Conservation (phyloP, 35 echinoderm and acorn worm species). For the Ptychodera flava region DNA sequence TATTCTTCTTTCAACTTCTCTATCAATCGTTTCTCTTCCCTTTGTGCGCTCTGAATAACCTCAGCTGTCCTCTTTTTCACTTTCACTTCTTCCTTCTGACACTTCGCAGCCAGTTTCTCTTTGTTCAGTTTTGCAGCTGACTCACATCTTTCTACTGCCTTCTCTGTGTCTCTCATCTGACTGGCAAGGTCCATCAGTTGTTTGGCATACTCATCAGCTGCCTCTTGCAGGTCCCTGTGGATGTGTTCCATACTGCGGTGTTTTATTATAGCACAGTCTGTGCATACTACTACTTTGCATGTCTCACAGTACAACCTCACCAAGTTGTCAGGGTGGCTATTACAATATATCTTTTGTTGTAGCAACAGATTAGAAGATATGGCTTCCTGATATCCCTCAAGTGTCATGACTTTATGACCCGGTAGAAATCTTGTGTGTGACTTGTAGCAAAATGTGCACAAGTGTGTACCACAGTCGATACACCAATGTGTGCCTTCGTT, state of each 20-base stretch:
- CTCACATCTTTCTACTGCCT: slow-evolving; percentile 39
- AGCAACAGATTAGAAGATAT: neutral
- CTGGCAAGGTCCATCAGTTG: slow-evolving; percentile 42
- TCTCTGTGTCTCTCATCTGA: slow-evolving; percentile 39
- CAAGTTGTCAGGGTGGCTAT: slow-evolving; percentile 49
- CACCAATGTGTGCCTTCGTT: slow-evolving; percentile 75
- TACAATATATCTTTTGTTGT: slow-evolving; percentile 22
- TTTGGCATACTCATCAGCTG: slow-evolving; percentile 34
- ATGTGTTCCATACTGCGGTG: slow-evolving; percentile 43
- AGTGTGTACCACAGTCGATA: slow-evolving; percentile 58
- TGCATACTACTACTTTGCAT: slow-evolving; percentile 75
- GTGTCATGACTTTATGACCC: slow-evolving; percentile 53
- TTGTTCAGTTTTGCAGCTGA: slow-evolving; percentile 25
- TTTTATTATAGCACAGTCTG: slow-evolving; percentile 40
- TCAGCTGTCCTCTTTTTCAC: slow-evolving; percentile 46
- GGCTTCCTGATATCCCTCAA: slow-evolving; percentile 61
- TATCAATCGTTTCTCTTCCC: too few species aligned
- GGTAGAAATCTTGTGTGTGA: slow-evolving; percentile 67
- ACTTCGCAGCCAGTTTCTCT: neutral
- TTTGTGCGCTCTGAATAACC: slow-evolving; percentile 47
- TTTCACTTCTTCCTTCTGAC: slow-evolving; percentile 2
- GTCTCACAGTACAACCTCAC: slow-evolving; percentile 81
- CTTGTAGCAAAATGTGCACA: slow-evolving; percentile 72
- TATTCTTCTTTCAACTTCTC: too few species aligned
- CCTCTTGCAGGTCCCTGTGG: slow-evolving; percentile 47